Conservation (phyloP, 2,888 invertebrate species). For the Pollenia amentaria region DNA sequence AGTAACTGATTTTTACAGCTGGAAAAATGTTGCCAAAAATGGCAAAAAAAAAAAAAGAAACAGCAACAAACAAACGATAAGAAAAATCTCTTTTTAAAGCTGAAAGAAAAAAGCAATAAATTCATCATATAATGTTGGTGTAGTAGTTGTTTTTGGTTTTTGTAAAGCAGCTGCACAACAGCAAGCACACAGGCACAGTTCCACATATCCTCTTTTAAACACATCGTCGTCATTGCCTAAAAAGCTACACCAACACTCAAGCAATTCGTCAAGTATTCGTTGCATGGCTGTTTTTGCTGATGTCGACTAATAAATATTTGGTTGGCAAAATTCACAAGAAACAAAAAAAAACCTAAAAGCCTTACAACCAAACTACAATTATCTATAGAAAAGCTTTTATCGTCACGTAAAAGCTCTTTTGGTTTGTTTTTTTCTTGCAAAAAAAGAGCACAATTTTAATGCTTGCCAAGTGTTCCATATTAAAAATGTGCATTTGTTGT, state of each 20-base stretch:
- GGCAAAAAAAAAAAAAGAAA: conserved; percentile 54
- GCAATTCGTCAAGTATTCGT: conserved; percentile 39
- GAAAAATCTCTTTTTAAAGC: conserved; percentile 42
- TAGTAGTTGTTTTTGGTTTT: background rate
- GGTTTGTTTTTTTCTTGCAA: background rate
- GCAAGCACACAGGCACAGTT: background rate
- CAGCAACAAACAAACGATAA: conserved; percentile 32
- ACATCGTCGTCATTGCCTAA: background rate
- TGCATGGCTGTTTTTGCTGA: conserved; percentile 55
- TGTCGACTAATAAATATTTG: background rate
- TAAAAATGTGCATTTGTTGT: conserved; percentile 50
- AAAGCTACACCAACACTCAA: conserved; percentile 32
- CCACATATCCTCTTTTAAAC: background rate
- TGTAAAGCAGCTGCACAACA: conserved; percentile 22
- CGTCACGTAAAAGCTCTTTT: conserved; percentile 65
- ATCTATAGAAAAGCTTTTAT: conserved; percentile 55
- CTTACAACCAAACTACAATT: conserved; percentile 14
- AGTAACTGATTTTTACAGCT: conserved; percentile 63
- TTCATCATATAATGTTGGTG: conserved; percentile 8
- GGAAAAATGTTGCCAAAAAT: conserved; percentile 59
- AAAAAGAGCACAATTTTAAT: background rate
- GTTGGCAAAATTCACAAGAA: background rate
- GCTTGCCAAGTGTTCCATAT: conserved; percentile 14
- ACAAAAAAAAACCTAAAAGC: conserved; percentile 19
- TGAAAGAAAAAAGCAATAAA: conserved; percentile 11